Evolutionary conservation across 2,888 invertebrate genomes (phyloP).

Genomic region (Hedya salicella): DNA sequence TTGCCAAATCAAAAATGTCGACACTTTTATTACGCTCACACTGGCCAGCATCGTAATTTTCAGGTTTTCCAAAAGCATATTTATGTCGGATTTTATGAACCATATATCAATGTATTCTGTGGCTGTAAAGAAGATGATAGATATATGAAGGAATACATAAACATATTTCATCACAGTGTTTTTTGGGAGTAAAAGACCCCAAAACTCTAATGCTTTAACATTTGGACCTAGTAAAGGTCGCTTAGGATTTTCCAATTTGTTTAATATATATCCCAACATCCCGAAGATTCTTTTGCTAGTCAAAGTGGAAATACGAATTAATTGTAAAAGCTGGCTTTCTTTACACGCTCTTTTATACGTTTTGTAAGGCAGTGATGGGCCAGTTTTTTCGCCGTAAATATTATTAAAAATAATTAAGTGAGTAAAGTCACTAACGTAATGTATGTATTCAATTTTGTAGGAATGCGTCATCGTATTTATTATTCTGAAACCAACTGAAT

Average conservation of each 20-base stretch:
- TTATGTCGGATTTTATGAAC: constrained; percentile 70
- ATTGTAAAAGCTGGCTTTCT: too few species aligned
- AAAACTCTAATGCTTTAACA: constrained; percentile 68
- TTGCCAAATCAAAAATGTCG: constrained; percentile 68
- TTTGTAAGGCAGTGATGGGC: constrained; percentile 10
- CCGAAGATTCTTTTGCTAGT: constrained; percentile 19
- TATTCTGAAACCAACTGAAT: too few species aligned
- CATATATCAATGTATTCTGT: constrained; percentile 74
- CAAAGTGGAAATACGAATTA: too few species aligned
- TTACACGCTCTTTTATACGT: constrained; percentile 22
- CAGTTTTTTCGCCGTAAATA: neutral
- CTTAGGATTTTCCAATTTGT: constrained; percentile 67
- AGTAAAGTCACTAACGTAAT: too few species aligned
- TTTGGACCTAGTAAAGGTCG: constrained; percentile 73
- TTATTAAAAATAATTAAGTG: neutral
- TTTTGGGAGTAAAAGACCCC: constrained; percentile 72
- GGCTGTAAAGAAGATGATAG: constrained; percentile 64
- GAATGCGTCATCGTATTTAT: too few species aligned
- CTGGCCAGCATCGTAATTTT: constrained; percentile 74
- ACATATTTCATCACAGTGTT: constrained; percentile 55
- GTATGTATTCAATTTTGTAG: too few species aligned
- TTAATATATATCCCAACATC: constrained; percentile 58
- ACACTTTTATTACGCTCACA: constrained; percentile 68
- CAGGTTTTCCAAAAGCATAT: constrained; percentile 67
- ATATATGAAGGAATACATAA: constrained; percentile 65